Base-by-base conservation (phyloP, 2,888 invertebrate species). In the Euplexia lucipara region DNA sequence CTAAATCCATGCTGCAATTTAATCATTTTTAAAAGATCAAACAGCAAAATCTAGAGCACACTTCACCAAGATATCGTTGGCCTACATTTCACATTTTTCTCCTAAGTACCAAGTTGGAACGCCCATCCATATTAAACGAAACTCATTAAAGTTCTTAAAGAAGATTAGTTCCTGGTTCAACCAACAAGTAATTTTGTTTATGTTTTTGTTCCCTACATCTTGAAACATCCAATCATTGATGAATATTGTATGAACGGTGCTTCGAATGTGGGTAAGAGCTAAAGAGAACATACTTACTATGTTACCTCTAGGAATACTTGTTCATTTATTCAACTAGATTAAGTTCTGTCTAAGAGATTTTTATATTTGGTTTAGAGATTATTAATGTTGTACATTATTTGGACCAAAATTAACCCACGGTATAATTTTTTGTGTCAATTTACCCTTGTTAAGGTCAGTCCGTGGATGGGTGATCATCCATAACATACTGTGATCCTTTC, bases 201-300 rank as follows among this genome's bases (percentile, higher is more conserved):
- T 51, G 47, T 75, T 59, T 59, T 57, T 22, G 18, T 63, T 52
- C 32, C 35, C n/a, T 35, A 45, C 47, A 41, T 62, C 20, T 56
- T 20, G 35, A 39, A 44, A 53, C 39, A 61, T 59, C 53, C 41
- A 56, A 66, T 75, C 52, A 56, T 60, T 59, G 52, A 52, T 76
- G 60, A 75, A 74, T 75, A 75, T 71, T 76, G 39, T 37, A 75
- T 71, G 37, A 65, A 39, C 16, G 10, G 20, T 47, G 20, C 39
- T 47, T 56, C 26, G 18, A 48, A 52, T 59, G 58, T 56, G 48
- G 51, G 56, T 18, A 26, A 3, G 12, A 42, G 30, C 52, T 52
- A 66, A 65, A 62, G 59, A 39, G 47, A 47, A 51, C 45, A 9
- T n/a, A 12, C n/a, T 37, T n/a, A 12, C n/a, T 37, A 34, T 41